Percentiles rank a stretch among this genome's conserved stretches.
Evolutionary conservation across 2,797 vertebrate genomes (phyloP).

Genomic region (Poecilia picta): DNA sequence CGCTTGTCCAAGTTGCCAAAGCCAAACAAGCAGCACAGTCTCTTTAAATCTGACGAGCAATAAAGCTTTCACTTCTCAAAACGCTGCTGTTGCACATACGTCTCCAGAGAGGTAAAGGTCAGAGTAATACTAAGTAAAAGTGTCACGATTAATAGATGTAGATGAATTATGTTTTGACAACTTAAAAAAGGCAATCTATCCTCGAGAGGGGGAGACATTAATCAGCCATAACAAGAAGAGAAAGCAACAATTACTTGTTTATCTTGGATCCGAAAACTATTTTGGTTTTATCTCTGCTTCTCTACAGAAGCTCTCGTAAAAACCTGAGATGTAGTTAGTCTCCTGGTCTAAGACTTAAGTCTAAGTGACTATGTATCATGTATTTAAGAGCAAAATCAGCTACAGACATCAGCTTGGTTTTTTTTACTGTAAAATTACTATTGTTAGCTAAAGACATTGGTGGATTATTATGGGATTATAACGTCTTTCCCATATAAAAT

Average conservation of each 20-base stretch:
- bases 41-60: constrained; percentile 16
- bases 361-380: neutral
- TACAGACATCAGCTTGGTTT: neutral
- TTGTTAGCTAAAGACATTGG: neutral
- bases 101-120: constrained; percentile 14
- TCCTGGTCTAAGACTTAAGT: neutral
- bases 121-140: constrained; percentile 3
- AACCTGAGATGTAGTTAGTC: neutral
- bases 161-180: constrained; percentile 15
- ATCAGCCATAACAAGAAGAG: constrained; percentile 12
- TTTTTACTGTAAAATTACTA: neutral
- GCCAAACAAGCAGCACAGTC: constrained; percentile 7
- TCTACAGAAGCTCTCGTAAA: neutral
- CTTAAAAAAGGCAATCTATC: constrained; percentile 10
- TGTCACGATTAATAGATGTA: constrained; percentile 24
- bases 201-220: constrained; percentile 5
- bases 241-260: neutral
- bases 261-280: neutral
- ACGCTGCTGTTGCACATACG: neutral
- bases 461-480: neutral
- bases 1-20: constrained; percentile 16
- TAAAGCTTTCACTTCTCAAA: constrained; percentile 11
- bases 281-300: neutral
- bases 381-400: neutral
- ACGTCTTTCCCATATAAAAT: neutral